A percentile compares a stretch with the other conserved stretches of the same genome.
Conservation (phyloP, 2,888 invertebrate genomes). For the Plebejus melissa region DNA sequence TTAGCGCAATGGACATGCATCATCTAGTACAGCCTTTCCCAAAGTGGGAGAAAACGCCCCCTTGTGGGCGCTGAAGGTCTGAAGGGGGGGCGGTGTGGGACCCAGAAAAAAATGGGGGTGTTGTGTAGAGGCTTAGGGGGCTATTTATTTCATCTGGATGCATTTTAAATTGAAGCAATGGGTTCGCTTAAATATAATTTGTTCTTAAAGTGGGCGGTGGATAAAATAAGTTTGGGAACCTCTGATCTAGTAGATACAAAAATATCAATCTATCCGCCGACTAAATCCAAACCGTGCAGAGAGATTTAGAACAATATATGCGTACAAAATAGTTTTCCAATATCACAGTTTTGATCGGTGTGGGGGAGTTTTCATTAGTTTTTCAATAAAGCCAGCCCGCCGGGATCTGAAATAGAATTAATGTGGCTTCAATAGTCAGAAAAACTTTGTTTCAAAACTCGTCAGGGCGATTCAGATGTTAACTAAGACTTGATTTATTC, state of each 20-base stretch:
- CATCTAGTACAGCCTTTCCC: too few species aligned
- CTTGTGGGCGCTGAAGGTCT: too few species aligned
- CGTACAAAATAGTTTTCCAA: constrained; percentile 40
- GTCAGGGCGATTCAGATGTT: constrained; percentile 29
- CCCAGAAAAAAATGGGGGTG: too few species aligned
- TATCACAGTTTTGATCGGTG: constrained; percentile 32
- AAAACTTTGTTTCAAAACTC: constrained; percentile 33
- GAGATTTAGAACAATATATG: constrained; percentile 8
- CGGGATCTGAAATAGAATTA: constrained; percentile 33
- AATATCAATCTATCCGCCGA: background rate
- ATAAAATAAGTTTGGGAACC: too few species aligned
- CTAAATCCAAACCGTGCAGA: background rate
- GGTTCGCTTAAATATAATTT: too few species aligned
- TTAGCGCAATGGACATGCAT: too few species aligned
- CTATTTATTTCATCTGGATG: too few species aligned
- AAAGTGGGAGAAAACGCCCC: too few species aligned
- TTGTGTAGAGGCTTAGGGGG: too few species aligned
- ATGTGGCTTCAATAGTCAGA: constrained; percentile 31
- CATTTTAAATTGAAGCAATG: too few species aligned
- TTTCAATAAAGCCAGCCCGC: constrained; percentile 38
- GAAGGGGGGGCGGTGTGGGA: too few species aligned
- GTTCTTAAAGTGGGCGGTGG: too few species aligned
- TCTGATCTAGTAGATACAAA: background rate
- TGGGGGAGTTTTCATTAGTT: constrained; percentile 40
- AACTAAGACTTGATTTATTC: constrained; percentile 34